Percentiles rank a stretch among this genome's conserved stretches.
These are phyloP conservation scores for Sinocyclocheilus rhinocerous DNA, from an alignment of 2,113 vertebrate species.

Conservation along the genomic window DNA sequence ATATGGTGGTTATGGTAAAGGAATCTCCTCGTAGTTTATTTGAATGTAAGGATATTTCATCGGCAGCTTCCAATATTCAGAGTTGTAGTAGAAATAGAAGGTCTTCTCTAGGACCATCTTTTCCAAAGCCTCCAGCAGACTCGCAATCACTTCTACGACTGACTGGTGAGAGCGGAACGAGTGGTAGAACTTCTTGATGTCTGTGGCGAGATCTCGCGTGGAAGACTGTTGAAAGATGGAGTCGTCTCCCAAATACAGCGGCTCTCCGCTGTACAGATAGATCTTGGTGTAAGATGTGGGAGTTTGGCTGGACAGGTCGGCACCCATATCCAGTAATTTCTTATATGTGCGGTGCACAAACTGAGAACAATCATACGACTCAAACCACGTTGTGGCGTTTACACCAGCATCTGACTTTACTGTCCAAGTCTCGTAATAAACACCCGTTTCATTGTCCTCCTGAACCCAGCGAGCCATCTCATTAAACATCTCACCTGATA, in stretches of 20 bases:
- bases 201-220: slow-evolving; percentile 81
- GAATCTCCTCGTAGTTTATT: slow-evolving; percentile 87
- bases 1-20: slow-evolving; percentile 72
- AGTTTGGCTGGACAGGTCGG: slow-evolving; percentile 79
- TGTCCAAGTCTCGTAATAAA: slow-evolving; percentile 97
- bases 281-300: slow-evolving; percentile 95
- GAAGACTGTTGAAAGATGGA: slow-evolving; percentile 85
- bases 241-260: slow-evolving; percentile 87
- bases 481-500: slow-evolving; percentile 87
- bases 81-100: slow-evolving; percentile 96
- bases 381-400: slow-evolving; percentile 85
- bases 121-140: slow-evolving; percentile 81
- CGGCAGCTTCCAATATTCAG: slow-evolving; percentile 95
- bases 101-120: slow-evolving; percentile 78
- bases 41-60: slow-evolving; percentile 90
- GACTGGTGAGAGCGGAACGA: slow-evolving; percentile 85
- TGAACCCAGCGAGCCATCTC: slow-evolving; percentile 90
- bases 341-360: slow-evolving; percentile 89
- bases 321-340: slow-evolving; percentile 85
- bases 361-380: slow-evolving; percentile 94
- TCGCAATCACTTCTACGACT: slow-evolving; percentile 76
- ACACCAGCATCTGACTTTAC: slow-evolving; percentile 80
- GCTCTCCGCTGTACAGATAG: slow-evolving; percentile 92
- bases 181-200: slow-evolving; percentile 85
- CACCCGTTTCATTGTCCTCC: slow-evolving; percentile 90